Conservation (phyloP, 2,797 vertebrate species). For the Parauchenoglanis ngamensis region DNA sequence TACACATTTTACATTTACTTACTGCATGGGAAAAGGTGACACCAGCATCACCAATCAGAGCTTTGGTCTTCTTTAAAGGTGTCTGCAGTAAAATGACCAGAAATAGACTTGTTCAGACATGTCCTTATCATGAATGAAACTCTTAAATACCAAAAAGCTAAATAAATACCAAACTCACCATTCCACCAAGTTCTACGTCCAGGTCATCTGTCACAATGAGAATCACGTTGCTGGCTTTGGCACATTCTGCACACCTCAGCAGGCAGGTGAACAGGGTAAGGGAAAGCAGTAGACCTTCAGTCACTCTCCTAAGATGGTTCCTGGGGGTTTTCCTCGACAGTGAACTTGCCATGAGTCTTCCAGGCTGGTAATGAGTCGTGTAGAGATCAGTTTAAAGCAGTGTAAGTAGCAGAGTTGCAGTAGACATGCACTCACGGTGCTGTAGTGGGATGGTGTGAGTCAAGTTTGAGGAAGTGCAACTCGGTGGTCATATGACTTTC, state of each 20-base stretch:
- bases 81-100: constrained; percentile 62
- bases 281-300: constrained; percentile 30
- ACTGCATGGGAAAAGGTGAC: constrained; percentile 78
- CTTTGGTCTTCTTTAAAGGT: constrained; percentile 76
- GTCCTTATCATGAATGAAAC: neutral
- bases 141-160: neutral
- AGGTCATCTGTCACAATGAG: constrained; percentile 81
- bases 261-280: constrained; percentile 65
- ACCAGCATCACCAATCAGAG: constrained; percentile 73
- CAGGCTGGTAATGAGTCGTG: neutral
- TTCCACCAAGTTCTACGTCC: constrained; percentile 76
- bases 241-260: constrained; percentile 63
- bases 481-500: constrained; percentile 69
- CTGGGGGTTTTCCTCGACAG: constrained; percentile 34
- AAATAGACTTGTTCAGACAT: neutral
- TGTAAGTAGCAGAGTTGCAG: neutral
- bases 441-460: constrained; percentile 33
- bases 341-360: constrained; percentile 56
- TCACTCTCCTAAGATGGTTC: neutral
- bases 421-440: constrained; percentile 13
- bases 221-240: constrained; percentile 71
- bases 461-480: constrained; percentile 70
- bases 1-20: constrained; percentile 57
- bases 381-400: constrained; percentile 30
- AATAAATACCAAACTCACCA: constrained; percentile 69